These are phyloP conservation scores for Aspidiotus rigidus DNA, from an alignment of 2,888 invertebrate species.

Conservation along the genomic window DNA sequence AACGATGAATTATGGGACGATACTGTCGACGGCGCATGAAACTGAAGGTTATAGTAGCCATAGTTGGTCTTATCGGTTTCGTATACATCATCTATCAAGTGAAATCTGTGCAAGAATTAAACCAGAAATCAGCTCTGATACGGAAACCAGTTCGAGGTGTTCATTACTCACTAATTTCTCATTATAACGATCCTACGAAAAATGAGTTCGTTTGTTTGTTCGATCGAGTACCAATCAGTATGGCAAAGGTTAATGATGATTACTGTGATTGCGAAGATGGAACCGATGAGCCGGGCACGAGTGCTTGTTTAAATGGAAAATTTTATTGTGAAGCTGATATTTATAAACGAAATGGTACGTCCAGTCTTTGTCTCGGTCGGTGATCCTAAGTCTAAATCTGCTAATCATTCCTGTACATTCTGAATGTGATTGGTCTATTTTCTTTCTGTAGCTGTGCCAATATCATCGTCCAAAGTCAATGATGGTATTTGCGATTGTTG, in stretches of 20 bases:
- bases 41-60: conserved; percentile 1
- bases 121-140: not conserved
- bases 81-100: conserved; percentile 20
- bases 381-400: not conserved
- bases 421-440: not conserved
- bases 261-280: conserved; percentile 88
- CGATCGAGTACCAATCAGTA: conserved; percentile 7
- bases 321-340: conserved; percentile 82
- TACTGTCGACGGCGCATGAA: conserved; percentile 18
- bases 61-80: conserved; percentile 16
- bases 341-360: conserved; percentile 48
- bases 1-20: conserved; percentile 23
- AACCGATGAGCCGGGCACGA: conserved; percentile 77
- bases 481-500: conserved; percentile 89
- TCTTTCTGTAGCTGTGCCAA: conserved; percentile 39
- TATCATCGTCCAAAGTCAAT: conserved; percentile 76
- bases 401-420: too few relatives aligned
- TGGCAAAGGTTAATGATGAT: conserved; percentile 69
- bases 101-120: conserved; percentile 21
- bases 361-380: not conserved
- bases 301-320: conserved; percentile 70
- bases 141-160: conserved; percentile 21
- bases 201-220: conserved; percentile 16
- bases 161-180: conserved; percentile 4
- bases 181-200: conserved; percentile 15